phyloP scores from a whole-genome alignment of 2,113 vertebrate species.

The Nestor notabilis region DNA sequence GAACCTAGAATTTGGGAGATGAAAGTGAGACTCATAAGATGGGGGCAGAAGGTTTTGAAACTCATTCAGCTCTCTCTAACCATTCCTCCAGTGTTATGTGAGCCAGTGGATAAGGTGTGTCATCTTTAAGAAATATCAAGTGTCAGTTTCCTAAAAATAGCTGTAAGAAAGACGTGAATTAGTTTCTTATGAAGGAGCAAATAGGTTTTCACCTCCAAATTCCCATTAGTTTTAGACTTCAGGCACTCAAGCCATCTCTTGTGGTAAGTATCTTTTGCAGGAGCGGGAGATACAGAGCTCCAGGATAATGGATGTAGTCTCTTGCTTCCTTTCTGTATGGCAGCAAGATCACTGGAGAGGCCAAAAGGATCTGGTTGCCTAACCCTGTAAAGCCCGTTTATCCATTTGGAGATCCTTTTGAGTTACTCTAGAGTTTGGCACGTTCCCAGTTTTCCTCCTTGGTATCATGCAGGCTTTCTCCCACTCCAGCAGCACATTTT shows the following conservation, averaged over 20 bases:
- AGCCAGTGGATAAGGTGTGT: neutral
- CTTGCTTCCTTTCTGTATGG: neutral
- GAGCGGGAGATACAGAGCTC: neutral
- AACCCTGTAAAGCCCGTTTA: neutral
- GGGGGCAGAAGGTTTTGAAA: neutral
- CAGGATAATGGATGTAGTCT: neutral
- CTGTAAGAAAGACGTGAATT: neutral
- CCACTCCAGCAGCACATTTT: conserved; percentile 7
- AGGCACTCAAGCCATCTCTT: neutral
- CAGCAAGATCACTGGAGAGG: rapidly evolving
- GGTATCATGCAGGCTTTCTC: neutral
- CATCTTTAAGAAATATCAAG: neutral
- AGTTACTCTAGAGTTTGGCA: neutral
- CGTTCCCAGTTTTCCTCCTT: neutral
- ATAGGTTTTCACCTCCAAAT: neutral
- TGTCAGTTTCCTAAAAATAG: neutral
- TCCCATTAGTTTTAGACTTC: neutral
- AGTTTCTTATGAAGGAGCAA: neutral
- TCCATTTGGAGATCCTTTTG: neutral
- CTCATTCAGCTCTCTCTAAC: neutral
- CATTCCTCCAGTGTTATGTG: neutral
- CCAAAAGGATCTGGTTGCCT: neutral
- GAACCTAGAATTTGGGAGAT: neutral
- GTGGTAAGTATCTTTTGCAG: neutral
- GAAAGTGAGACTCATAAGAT: neutral